Conservation (phyloP, 2,797 vertebrate genomes). For the Cyclopterus lumpus region DNA sequence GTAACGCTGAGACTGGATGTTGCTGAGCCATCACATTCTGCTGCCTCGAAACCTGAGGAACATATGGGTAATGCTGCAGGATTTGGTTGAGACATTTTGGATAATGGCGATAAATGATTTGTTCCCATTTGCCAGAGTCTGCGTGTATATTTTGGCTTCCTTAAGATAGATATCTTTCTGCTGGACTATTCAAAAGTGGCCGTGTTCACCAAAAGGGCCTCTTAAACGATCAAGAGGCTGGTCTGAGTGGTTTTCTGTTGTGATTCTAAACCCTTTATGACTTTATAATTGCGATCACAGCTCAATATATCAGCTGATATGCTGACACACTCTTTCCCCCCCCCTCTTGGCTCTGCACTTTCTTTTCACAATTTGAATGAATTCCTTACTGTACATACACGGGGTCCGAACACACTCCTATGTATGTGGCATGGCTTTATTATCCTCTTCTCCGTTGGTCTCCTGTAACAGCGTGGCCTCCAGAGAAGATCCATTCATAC, state of each 20-base stretch:
- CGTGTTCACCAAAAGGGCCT: slow-evolving; percentile 24
- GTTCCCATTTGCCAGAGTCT: slow-evolving; percentile 10
- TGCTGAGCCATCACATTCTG: slow-evolving; percentile 35
- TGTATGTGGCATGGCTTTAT: slow-evolving; percentile 57
- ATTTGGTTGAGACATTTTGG: slow-evolving; percentile 28
- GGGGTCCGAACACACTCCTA: slow-evolving; percentile 40
- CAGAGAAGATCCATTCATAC: slow-evolving; percentile 39
- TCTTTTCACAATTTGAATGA: slow-evolving; percentile 27
- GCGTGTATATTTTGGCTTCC: slow-evolving; percentile 27
- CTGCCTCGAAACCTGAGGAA: slow-evolving; percentile 49
- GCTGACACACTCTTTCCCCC: background rate
- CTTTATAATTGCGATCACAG: background rate
- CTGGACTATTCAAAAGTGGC: slow-evolving; percentile 28
- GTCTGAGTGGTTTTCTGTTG: background rate
- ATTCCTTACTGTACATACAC: slow-evolving; percentile 13
- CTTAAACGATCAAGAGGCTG: slow-evolving; percentile 2
- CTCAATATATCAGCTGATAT: slow-evolving; percentile 10
- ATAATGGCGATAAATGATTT: slow-evolving; percentile 26
- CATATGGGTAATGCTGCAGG: slow-evolving; percentile 18
- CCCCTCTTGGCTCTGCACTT: slow-evolving; percentile 27
- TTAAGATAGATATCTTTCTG: slow-evolving; percentile 19
- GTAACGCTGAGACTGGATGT: slow-evolving; percentile 29
- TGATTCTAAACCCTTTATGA: slow-evolving; percentile 4
- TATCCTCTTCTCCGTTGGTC: slow-evolving; percentile 32
- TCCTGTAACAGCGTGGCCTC: slow-evolving; percentile 34